Percentiles rank a stretch among this genome's conserved stretches.
phyloP scores from a whole-genome alignment of 2,888 invertebrate genomes.

The Andrena flavipes region DNA sequence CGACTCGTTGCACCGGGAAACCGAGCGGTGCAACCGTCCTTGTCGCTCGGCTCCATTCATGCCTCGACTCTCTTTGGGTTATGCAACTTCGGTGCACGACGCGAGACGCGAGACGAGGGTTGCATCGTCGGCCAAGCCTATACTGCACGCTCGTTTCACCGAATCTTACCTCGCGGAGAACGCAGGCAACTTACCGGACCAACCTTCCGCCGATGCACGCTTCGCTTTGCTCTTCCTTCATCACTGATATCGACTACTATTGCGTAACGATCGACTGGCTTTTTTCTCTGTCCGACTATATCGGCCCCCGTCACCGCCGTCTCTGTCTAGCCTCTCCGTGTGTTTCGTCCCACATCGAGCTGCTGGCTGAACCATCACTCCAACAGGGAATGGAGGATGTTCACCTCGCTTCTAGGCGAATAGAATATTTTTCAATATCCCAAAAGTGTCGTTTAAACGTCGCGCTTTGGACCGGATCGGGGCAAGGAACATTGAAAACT shows the following conservation, averaged over 20 bases:
- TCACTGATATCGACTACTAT: not conserved
- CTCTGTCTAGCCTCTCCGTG: not conserved
- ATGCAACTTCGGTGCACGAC: conserved; percentile 73
- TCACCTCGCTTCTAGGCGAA: not conserved
- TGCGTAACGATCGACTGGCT: conserved; percentile 34
- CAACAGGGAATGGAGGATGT: not conserved
- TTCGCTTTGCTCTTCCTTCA: conserved; percentile 1
- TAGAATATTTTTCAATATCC: not conserved
- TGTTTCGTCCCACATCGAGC: not conserved
- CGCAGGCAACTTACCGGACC: conserved; percentile 25
- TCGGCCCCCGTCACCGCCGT: not conserved
- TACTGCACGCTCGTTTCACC: conserved; percentile 60
- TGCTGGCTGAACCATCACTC: not conserved
- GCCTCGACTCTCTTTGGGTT: conserved; percentile 72
- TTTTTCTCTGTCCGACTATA: not conserved
- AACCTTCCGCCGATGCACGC: conserved; percentile 12
- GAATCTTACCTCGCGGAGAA: conserved; percentile 46
- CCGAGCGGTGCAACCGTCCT: conserved; percentile 65
- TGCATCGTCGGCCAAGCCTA: conserved; percentile 47
- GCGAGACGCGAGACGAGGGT: conserved; percentile 48
- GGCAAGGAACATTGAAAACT: conserved; percentile 22
- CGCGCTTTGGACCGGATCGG: not conserved
- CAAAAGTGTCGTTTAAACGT: not conserved
- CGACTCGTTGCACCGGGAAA: conserved; percentile 71
- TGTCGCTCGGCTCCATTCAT: conserved; percentile 78